These are phyloP conservation scores for Andrena chrysosceles DNA, from an alignment of 2,888 invertebrate species.

Conservation along the genomic window DNA sequence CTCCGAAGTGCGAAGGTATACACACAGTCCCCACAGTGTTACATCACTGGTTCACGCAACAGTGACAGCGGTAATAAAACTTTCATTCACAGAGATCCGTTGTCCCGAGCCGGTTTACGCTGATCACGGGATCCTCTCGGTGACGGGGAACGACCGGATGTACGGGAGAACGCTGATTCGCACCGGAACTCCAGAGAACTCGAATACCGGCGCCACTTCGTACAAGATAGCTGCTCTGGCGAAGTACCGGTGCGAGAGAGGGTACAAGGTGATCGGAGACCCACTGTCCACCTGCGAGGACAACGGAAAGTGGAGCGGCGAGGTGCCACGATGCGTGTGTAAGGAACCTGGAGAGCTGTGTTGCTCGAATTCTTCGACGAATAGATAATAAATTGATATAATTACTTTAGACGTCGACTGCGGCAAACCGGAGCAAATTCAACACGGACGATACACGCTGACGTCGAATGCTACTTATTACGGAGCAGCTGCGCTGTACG, in stretches of 20 bases:
- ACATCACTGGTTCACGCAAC: too few relatives aligned
- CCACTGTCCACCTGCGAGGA: constrained; percentile 94
- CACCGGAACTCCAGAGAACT: constrained; percentile 88
- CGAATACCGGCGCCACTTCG: constrained; percentile 89
- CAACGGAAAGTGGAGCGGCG: constrained; percentile 94
- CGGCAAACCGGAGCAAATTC: constrained; percentile 90
- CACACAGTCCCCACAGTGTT: too few relatives aligned
- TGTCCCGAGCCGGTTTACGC: constrained; percentile 94
- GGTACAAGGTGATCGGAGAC: constrained; percentile 94
- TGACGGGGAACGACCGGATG: constrained; percentile 96
- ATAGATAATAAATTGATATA: not conserved
- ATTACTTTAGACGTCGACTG: constrained; percentile 92
- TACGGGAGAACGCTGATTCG: constrained; percentile 93
- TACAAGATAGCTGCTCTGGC: constrained; percentile 94
- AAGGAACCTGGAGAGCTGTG: constrained; percentile 82
- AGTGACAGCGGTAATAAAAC: not conserved
- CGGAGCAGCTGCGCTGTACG: constrained; percentile 93
- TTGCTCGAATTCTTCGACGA: not conserved
- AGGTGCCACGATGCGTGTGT: constrained; percentile 94
- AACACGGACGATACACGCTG: constrained; percentile 91
- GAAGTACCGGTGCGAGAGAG: constrained; percentile 95
- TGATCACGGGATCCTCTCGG: constrained; percentile 94
- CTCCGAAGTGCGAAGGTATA: constrained; percentile 94
- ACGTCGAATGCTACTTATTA: constrained; percentile 96
- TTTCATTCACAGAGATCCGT: constrained; percentile 90